phyloP scores from a whole-genome alignment of 2,888 invertebrate species.

The Drosophila prostipennis region DNA sequence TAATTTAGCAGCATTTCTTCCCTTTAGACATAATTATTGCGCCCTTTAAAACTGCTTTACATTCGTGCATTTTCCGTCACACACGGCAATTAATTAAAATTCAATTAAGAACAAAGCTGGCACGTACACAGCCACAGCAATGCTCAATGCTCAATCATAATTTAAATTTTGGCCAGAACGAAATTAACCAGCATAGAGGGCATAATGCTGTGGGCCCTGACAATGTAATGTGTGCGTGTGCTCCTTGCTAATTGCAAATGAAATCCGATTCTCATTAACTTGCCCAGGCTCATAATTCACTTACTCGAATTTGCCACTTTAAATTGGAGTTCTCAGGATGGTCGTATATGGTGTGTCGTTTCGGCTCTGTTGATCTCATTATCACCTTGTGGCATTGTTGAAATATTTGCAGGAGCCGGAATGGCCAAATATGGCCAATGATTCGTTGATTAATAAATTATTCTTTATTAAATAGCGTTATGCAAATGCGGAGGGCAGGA shows the following conservation, averaged over 20 bases:
- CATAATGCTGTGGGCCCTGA: neutral
- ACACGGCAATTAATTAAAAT: slow-evolving; percentile 59
- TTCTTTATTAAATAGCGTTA: slow-evolving; percentile 19
- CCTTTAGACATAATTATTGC: neutral
- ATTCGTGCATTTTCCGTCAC: neutral
- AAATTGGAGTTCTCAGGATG: slow-evolving; percentile 12
- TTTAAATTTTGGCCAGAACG: slow-evolving; percentile 54
- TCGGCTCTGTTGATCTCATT: slow-evolving; percentile 32
- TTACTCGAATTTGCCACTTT: slow-evolving; percentile 24
- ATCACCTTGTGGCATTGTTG: slow-evolving; percentile 42
- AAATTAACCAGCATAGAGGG: slow-evolving; percentile 40
- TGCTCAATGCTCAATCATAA: slow-evolving; percentile 52
- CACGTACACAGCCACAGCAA: slow-evolving; percentile 39
- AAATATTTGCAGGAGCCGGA: slow-evolving; percentile 43
- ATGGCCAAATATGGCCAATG: slow-evolving; percentile 31
- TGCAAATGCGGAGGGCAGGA: slow-evolving; percentile 15
- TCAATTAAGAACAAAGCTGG: slow-evolving; percentile 50
- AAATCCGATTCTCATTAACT: slow-evolving; percentile 49
- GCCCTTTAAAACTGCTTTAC: neutral
- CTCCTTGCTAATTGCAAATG: slow-evolving; percentile 53
- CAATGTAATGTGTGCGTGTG: slow-evolving; percentile 10
- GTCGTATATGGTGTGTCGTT: neutral
- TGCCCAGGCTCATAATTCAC: slow-evolving; percentile 11
- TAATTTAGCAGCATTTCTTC: neutral
- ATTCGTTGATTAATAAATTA: slow-evolving; percentile 49